A percentile compares a stretch with the other conserved stretches of the same genome.
phyloP scores from a whole-genome alignment of 2,113 vertebrate species.

The Athene noctua region DNA sequence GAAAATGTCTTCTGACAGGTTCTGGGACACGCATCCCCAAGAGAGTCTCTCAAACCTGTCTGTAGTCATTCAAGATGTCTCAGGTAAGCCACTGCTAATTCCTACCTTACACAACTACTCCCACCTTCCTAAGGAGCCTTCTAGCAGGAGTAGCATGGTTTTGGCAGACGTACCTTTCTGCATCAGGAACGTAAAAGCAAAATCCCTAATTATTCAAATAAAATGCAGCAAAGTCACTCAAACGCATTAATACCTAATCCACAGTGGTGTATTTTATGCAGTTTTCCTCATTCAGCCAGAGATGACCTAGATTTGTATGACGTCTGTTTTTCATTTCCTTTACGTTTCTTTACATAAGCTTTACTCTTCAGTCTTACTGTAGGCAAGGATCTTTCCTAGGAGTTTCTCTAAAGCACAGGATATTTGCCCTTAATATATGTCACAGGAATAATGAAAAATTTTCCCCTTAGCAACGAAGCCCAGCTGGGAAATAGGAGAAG shows the following conservation, averaged over 20 bases:
- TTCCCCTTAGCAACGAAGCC: not conserved
- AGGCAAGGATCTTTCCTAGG: not conserved
- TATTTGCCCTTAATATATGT: not conserved
- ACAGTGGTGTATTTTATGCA: not conserved
- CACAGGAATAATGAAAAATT: not conserved
- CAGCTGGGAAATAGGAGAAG: not conserved
- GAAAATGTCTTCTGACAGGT: not conserved
- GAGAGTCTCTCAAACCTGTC: not conserved
- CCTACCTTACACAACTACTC: not conserved
- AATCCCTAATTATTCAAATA: not conserved
- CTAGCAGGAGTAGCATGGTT: not conserved
- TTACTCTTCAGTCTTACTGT: not conserved
- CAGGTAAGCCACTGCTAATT: not conserved
- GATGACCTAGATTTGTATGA: not conserved
- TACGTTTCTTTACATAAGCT: not conserved
- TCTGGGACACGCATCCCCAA: not conserved
- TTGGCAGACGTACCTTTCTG: not conserved
- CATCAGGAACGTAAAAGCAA: not conserved
- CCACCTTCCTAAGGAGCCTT: not conserved
- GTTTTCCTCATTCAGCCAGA: not conserved
- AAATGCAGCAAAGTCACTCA: not conserved
- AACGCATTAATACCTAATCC: not conserved
- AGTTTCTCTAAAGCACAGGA: not conserved
- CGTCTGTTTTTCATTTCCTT: not conserved
- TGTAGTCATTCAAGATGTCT: not conserved